Evolutionary conservation across 2,888 invertebrate genomes (phyloP), one percentile per base, ranked within the genome.

Genomic region (Beris morrisii): DNA sequence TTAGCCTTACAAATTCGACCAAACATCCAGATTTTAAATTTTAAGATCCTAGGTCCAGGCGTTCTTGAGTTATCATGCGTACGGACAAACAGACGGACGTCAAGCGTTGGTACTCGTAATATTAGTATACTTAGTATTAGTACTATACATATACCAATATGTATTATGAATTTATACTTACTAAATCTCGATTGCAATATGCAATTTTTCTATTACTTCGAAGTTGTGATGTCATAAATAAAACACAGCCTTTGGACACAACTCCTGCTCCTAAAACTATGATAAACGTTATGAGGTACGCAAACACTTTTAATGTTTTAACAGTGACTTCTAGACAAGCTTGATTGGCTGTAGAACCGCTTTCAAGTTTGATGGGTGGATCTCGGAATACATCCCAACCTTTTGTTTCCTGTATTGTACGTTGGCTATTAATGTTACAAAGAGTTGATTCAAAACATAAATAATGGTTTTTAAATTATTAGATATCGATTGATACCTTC

Each of bases 311-410:
- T 73, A 92, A 85, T 74, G 92, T 83, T 80, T 92, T 91, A 61
- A 93, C 90, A 43, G 92, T 91, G 76, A 92, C 84, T 74, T 93
- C 92, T 77, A 94, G 84, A 80, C 93, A 94, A 79, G 88, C 88
- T 81, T 93, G 92, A 78, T 89, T 91, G 73, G 92, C 92, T 87
- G 92, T 92, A 61, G 93, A 93, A 71, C 93, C 92, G 72, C 91
- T 91, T 82, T 93, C 92, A 82, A 89, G 88, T 81, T 93, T 92
- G 73, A 89, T 89, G 9, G 96, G 95, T 73, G 95, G 90, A 81
- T 94, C 91, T 77, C 95, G 85, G 84, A 97, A 97, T 68, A 96
- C 95, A 86, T 97, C 96, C 97, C 97, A 97, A 87, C 91, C 92
- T 88, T 93, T 93, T 74, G 92, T 92, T 80, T 92, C 93, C 76